A percentile compares a stretch with the other conserved stretches of the same genome.
These are phyloP conservation scores for Desmophyllum pertusum DNA, from an alignment of 92 coral and sea anemone genomes.

Conservation along the genomic window DNA sequence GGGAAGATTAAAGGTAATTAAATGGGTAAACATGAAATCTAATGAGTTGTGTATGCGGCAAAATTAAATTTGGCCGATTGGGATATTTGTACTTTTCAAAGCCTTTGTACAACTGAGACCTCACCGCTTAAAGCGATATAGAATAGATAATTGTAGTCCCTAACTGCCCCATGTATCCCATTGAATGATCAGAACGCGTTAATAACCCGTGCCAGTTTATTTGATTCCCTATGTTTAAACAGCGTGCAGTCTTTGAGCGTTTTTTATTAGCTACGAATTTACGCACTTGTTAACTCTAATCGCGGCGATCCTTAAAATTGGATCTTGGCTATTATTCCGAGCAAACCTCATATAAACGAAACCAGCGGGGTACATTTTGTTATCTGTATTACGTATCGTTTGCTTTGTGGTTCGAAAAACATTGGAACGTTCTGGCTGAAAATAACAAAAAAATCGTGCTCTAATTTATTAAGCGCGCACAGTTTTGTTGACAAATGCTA, in stretches of 20 bases:
- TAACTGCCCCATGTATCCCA: constrained; percentile 16
- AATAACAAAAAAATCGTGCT: constrained; percentile 49
- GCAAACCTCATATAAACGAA: constrained; percentile 37
- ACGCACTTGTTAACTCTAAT: constrained; percentile 44
- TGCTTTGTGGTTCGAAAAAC: constrained; percentile 45
- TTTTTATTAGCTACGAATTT: constrained; percentile 54
- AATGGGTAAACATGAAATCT: constrained; percentile 56
- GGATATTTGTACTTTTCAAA: constrained; percentile 14
- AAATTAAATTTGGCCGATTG: constrained; percentile 33
- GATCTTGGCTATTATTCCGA: constrained; percentile 40
- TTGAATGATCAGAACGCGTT: constrained; percentile 28
- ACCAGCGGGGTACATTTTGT: constrained; percentile 44
- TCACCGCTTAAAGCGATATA: not conserved
- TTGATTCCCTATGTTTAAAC: constrained; percentile 56
- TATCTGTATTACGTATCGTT: constrained; percentile 39
- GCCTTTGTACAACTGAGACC: not conserved
- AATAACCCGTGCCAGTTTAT: constrained; percentile 36
- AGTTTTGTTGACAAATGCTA: constrained; percentile 10
- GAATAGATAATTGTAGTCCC: not conserved
- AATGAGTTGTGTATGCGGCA: constrained; percentile 34
- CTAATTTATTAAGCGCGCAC: constrained; percentile 18
- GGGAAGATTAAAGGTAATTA: constrained; percentile 80
- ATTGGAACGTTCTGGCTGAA: constrained; percentile 24
- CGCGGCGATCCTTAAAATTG: constrained; percentile 30
- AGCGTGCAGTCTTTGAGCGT: constrained; percentile 47